Base-by-base conservation (phyloP, 2,888 invertebrate species). In the Lasioglossum pauxillum region DNA sequence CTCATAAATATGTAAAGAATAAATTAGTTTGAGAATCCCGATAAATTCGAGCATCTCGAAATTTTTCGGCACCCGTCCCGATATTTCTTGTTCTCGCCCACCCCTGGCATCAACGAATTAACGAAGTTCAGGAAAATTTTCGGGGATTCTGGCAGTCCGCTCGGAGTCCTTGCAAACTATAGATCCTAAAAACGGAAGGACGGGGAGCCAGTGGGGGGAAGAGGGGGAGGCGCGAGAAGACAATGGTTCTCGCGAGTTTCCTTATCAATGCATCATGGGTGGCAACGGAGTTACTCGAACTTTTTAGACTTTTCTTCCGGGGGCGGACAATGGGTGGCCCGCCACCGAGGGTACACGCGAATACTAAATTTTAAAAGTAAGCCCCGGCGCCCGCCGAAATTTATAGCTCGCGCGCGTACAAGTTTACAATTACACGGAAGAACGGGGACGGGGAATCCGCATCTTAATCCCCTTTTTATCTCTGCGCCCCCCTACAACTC, bases 391-490 rank as follows among this genome's bases (percentile, higher is more conserved):
- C 81, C 38, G 80, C 60, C 75, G 86, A 83, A 90, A 90, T 90
- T 90, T 90, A 90, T 83, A 79, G 78, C 78, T 73, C 64, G 82
- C 82, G 80, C 85, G 90, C 87, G 82, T 89, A 83, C 88, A 89
- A 90, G 90, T 90, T 90, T 90, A 90, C 90, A 90, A 90, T 90
- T 90, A 90, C 90, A 90, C 90, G 85, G 89, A 89, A 90, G 90
- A 90, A 84, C 85, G 87, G 74, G 85, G 60, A 53, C 67, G 74
- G 80, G 75, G 86, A 82, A 73, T 78, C 67, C 86, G 87, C 87
- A 78, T 87, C 87, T 87, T 87, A 87, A 87, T 87, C 87, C 87
- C 78, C 86, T 87, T 87, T 87, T 87, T 87, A 87, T 86, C 87
- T 86, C 78, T 64, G 38, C 67, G 19, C 69, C n/a, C 46, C 67